A percentile compares a stretch with the other conserved stretches of the same genome.
phyloP scores from a whole-genome alignment of 2,113 vertebrate genomes.

The Caranx melampygus region DNA sequence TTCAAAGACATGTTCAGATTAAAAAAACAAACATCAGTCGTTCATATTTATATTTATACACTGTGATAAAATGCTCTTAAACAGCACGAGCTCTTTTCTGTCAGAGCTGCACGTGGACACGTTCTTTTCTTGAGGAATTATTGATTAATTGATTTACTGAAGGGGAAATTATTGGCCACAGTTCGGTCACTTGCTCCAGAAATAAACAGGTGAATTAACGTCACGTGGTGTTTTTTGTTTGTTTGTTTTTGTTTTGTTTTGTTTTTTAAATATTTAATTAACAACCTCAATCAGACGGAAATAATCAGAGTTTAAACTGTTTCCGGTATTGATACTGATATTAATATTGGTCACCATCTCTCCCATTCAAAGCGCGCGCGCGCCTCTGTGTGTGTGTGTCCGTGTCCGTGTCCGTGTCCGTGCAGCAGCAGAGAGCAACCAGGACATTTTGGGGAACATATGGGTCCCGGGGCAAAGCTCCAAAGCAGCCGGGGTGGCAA shows the following conservation, averaged over 20 bases:
- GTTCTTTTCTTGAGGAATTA: background rate
- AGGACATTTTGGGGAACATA: constrained; percentile 80
- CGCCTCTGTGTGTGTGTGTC: constrained; percentile 18
- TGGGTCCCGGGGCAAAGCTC: constrained; percentile 79
- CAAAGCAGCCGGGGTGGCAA: constrained; percentile 76
- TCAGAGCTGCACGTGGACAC: background rate
- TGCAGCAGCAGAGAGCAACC: constrained; percentile 66
- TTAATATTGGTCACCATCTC: constrained; percentile 24
- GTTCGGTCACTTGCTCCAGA: constrained; percentile 2
- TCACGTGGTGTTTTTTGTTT: too few species aligned
- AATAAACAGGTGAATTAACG: background rate
- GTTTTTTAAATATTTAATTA: background rate
- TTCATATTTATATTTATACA: too few species aligned
- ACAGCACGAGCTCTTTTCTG: background rate
- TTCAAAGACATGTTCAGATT: too few species aligned
- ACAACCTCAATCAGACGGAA: background rate
- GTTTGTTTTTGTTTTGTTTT: background rate
- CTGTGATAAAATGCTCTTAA: background rate
- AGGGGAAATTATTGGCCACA: background rate
- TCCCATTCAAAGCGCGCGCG: constrained; percentile 34
- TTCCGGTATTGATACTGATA: constrained; percentile 7
- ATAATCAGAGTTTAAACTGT: background rate
- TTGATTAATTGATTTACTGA: background rate
- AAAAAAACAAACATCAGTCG: too few species aligned
- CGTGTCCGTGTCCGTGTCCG: constrained; percentile 11